phyloP scores from a whole-genome alignment of 2,113 vertebrate genomes.

The Thinocorus orbignyianus region DNA sequence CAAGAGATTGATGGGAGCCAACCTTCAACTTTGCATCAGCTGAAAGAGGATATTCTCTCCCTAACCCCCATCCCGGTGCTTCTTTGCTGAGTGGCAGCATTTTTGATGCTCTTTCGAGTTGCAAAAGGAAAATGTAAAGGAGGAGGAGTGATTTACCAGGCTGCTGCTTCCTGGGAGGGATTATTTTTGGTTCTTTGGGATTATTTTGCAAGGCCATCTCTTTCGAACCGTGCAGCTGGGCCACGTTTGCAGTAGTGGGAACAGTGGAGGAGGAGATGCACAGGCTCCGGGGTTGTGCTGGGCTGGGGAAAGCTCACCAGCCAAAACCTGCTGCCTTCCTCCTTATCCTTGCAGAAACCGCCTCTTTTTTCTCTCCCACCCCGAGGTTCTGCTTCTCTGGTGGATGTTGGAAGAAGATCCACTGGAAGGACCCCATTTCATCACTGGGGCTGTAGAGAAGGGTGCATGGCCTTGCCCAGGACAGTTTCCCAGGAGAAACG shows the following conservation, averaged over 20 bases:
- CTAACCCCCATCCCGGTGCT: not conserved
- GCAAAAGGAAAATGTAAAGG: not conserved
- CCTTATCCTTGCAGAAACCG: not conserved
- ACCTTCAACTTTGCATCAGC: not conserved
- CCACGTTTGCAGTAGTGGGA: not conserved
- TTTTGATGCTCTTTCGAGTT: not conserved
- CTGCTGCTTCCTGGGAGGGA: not conserved
- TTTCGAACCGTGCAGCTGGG: not conserved
- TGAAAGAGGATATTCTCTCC: not conserved
- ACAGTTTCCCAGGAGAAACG: not conserved
- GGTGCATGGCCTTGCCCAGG: not conserved
- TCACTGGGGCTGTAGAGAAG: not conserved
- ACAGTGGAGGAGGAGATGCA: not conserved
- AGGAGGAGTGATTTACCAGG: not conserved
- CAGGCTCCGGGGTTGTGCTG: not conserved
- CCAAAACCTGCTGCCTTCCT: not conserved
- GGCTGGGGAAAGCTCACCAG: not conserved
- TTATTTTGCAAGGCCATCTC: not conserved
- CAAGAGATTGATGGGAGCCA: not conserved
- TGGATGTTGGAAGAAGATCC: not conserved
- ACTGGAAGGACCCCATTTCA: fast-evolving
- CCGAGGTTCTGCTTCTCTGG: not conserved
- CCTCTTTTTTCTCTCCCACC: too few species aligned
- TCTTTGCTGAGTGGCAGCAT: not conserved
- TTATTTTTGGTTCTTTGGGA: not conserved